These are phyloP conservation scores for Scopus umbretta DNA, from an alignment of 2,113 vertebrate species.

Conservation along the genomic window DNA sequence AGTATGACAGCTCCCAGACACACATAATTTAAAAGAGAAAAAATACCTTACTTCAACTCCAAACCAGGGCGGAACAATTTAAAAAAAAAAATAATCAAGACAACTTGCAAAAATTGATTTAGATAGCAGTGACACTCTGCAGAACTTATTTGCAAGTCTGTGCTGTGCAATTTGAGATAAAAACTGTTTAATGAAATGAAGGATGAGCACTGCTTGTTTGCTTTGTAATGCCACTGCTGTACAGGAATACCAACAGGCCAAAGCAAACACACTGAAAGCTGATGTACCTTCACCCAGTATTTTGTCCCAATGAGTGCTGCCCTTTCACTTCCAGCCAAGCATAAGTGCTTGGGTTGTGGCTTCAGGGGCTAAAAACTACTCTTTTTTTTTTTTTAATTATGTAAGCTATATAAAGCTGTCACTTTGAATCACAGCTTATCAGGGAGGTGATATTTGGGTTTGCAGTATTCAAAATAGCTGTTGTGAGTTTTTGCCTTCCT, in stretches of 20 bases:
- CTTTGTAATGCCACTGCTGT: background rate
- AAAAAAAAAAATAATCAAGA: background rate
- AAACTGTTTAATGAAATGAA: background rate
- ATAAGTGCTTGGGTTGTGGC: background rate
- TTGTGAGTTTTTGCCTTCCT: slow-evolving; percentile 42
- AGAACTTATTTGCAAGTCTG: slow-evolving; percentile 52
- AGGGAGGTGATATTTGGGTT: background rate
- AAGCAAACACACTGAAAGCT: background rate
- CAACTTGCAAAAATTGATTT: slow-evolving; percentile 38
- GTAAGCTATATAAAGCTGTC: background rate
- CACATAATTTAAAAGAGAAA: slow-evolving; percentile 14
- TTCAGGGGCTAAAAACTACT: background rate
- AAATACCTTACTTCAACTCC: slow-evolving; percentile 11
- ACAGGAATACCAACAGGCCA: background rate
- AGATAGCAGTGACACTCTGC: slow-evolving; percentile 11
- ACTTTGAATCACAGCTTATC: background rate
- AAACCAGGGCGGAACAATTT: background rate
- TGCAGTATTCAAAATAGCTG: slow-evolving; percentile 2
- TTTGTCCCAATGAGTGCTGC: background rate
- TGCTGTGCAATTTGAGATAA: slow-evolving; percentile 9
- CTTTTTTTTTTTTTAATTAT: no score
- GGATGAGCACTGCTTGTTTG: background rate
- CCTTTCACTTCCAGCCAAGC: background rate
- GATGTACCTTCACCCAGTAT: background rate
- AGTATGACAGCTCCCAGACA: slow-evolving; percentile 43